Evolutionary conservation across 1,140 invertebrate genomes (phyloP), one percentile per base, ranked within the genome.

Genomic region (Heliconius hewitsoni): DNA sequence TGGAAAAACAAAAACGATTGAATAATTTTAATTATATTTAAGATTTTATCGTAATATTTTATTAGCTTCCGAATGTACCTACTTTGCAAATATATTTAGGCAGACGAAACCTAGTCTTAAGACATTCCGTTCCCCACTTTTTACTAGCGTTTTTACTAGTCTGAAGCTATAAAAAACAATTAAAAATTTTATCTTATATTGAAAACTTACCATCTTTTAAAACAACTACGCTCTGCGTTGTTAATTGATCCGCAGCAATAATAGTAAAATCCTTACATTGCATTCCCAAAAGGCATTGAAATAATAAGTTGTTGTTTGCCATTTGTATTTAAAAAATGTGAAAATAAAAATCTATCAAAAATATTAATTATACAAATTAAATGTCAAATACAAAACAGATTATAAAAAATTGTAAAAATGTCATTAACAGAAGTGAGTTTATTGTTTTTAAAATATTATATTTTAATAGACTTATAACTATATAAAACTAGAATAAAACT

Each of bases 221-320:
- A 23, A 98, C 96, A 86, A 99, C 96, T 84, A 99, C 98, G 83
- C 97, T 98, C 74, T 97, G 96, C 60, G 97, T 97, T 83, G 96
- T 96, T 39, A 97, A 97, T 95, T 97, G 97, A 93, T 99, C 98
- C 1, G 98, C 96, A 0, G 98, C 98, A 71, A 99, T 94, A 78
- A 99, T 95, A 2, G 97, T 97, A 94, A 98, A 99, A 93, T 99
- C 98, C 82, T 98, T 97, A 87, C 98, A 99, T 86, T 97, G 96
- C 82, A 99, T 97, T 88, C 98, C 98, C 82, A 99, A 96, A 79
- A 99, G 94, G 90, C 97, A 98, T 94, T 99, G 98, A 96, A 98
- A 77, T 46, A 83, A 80, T 13, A 88, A 55, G 72, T 50, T 79
- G 2, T 39, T 73, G 18, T 66, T 73, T 16, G 73, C 70, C 82